Conservation (phyloP, 2,797 vertebrate species). For the Gouania willdenowi region DNA sequence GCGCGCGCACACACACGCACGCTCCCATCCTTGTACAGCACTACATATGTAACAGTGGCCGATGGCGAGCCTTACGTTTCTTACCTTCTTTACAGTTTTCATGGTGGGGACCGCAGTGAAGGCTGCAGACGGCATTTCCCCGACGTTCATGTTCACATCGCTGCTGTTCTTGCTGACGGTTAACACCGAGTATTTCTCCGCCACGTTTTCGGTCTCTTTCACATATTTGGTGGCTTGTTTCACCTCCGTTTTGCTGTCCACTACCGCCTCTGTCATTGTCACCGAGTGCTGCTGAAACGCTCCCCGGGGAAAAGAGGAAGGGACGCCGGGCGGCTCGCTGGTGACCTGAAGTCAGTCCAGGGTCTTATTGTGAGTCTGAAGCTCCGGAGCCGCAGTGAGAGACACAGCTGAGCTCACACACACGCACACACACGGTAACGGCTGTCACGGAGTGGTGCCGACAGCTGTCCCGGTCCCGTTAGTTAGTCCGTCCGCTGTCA, state of each 20-base stretch:
- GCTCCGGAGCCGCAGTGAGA: too few species aligned
- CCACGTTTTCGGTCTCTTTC: slow-evolving; percentile 83
- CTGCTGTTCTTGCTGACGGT: slow-evolving; percentile 80
- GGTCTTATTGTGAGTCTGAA: not conserved
- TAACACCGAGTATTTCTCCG: slow-evolving; percentile 80
- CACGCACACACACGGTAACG: too few species aligned
- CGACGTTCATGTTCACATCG: slow-evolving; percentile 76
- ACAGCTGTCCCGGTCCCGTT: slow-evolving; percentile 22
- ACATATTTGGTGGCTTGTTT: slow-evolving; percentile 84
- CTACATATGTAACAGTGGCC: slow-evolving; percentile 13
- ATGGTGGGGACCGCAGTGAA: slow-evolving; percentile 78
- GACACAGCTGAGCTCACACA: too few species aligned
- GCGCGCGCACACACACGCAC: slow-evolving; percentile 14
- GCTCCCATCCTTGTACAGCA: not conserved
- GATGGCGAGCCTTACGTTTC: slow-evolving; percentile 44
- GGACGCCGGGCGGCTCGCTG: slow-evolving; percentile 11
- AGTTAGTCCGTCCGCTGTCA: slow-evolving; percentile 48
- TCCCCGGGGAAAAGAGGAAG: not conserved
- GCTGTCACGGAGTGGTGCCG: not conserved
- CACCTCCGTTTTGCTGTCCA: slow-evolving; percentile 74
- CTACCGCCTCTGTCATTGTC: slow-evolving; percentile 74
- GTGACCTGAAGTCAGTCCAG: slow-evolving; percentile 6
- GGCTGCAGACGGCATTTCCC: slow-evolving; percentile 75
- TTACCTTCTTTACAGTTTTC: slow-evolving; percentile 83
- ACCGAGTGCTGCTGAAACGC: not conserved